These are phyloP conservation scores for Calliphora vomitoria DNA, from an alignment of 2,888 invertebrate species.

Conservation along the genomic window DNA sequence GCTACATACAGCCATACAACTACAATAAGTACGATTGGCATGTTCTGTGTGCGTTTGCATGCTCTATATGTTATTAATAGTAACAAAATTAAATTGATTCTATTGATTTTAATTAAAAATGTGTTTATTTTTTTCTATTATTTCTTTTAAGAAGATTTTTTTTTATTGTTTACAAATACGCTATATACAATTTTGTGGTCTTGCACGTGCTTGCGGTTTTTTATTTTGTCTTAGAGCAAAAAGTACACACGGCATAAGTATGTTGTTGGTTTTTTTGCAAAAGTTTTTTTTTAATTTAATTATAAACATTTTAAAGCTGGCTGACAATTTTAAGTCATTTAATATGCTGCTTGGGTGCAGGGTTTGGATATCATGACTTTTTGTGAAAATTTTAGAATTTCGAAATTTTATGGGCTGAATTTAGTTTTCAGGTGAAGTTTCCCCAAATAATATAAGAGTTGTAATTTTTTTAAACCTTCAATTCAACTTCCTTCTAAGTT, in stretches of 20 bases:
- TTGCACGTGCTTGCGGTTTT: conserved; percentile 71
- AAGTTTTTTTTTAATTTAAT: conserved; percentile 16
- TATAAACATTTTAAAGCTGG: background rate
- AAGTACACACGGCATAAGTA: background rate
- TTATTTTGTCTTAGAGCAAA: conserved; percentile 14
- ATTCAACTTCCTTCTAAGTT: too few species aligned
- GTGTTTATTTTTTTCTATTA: conserved; percentile 60
- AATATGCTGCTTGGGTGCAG: background rate
- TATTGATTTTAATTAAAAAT: conserved; percentile 74
- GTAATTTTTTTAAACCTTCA: too few species aligned
- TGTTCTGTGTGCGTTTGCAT: conserved; percentile 6
- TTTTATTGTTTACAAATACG: conserved; percentile 37
- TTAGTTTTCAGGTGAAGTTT: too few species aligned
- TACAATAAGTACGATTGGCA: background rate
- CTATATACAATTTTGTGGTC: conserved; percentile 47
- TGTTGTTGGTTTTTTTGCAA: too few species aligned
- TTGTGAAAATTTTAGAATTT: too few species aligned
- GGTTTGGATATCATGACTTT: background rate
- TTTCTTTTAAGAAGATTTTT: conserved; percentile 50
- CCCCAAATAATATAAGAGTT: too few species aligned
- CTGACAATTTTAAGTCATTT: conserved; percentile 23
- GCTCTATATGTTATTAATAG: conserved; percentile 53
- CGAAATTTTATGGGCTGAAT: background rate
- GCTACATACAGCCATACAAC: too few species aligned
- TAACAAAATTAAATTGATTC: conserved; percentile 69